Evolutionary conservation across 2,888 invertebrate species (phyloP).

Genomic region (Drosophila mimetica): DNA sequence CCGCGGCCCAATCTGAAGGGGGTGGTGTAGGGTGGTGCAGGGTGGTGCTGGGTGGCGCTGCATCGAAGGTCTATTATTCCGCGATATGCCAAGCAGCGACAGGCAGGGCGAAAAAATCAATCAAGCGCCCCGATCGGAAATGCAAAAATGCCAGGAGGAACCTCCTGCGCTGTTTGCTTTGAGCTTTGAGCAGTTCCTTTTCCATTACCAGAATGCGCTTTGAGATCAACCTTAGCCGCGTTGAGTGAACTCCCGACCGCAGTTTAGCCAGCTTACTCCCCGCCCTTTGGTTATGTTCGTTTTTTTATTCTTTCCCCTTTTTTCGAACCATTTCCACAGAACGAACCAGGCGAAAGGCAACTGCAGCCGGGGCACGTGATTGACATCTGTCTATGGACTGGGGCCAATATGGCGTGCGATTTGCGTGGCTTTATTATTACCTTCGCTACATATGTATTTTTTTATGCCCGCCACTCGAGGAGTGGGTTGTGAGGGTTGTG

Average conservation of each 20-base stretch:
- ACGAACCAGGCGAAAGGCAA: constrained; percentile 18
- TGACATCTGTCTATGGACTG: constrained; percentile 68
- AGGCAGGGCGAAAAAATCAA: constrained; percentile 61
- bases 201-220: constrained; percentile 40
- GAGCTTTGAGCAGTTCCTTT: constrained; percentile 32
- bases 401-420: constrained; percentile 59
- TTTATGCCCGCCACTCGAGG: constrained; percentile 11
- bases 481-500: constrained; percentile 10
- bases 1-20: constrained; percentile 45
- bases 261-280: constrained; percentile 13
- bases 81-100: constrained; percentile 8
- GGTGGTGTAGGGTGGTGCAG: constrained; percentile 11
- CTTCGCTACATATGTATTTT: constrained; percentile 30
- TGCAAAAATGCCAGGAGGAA: constrained; percentile 38
- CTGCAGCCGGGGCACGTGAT: constrained; percentile 54
- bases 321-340: constrained; percentile 18
- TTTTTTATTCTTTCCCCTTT: background rate
- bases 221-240: constrained; percentile 28
- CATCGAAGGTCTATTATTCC: constrained; percentile 51
- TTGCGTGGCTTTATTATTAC: constrained; percentile 49
- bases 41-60: background rate
- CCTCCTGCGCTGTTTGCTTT: constrained; percentile 24
- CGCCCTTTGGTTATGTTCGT: constrained; percentile 15
- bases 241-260: constrained; percentile 22
- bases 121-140: constrained; percentile 52